A percentile compares a stretch with the other conserved stretches of the same genome.
Evolutionary conservation across 2,888 invertebrate genomes (phyloP).

Genomic region (Noctua janthe): DNA sequence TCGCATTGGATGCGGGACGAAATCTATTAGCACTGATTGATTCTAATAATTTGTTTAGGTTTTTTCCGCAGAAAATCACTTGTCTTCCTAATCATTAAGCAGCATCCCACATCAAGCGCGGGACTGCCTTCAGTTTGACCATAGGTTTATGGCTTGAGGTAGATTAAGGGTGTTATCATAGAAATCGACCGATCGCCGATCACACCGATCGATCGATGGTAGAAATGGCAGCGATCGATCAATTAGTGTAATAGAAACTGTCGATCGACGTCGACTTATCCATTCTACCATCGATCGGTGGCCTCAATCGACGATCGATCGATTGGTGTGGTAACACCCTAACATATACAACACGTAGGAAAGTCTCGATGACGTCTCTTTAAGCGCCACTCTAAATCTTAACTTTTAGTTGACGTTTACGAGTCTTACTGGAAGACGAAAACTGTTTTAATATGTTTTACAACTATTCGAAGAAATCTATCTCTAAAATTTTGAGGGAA

Average conservation of each 20-base stretch:
- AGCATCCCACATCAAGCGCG: neutral
- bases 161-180: neutral
- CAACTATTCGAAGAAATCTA: constrained; percentile 3
- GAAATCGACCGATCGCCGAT: too few relatives aligned
- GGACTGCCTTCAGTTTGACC: neutral
- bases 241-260: too few relatives aligned
- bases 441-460: constrained; percentile 7
- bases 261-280: too few relatives aligned
- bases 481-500: constrained; percentile 19
- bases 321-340: too few relatives aligned
- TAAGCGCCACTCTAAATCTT: constrained; percentile 44
- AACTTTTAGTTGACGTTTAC: constrained; percentile 45
- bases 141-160: neutral
- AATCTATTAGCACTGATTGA: neutral
- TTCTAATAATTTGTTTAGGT: too few relatives aligned
- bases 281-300: too few relatives aligned
- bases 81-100: neutral
- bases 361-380: neutral
- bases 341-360: neutral
- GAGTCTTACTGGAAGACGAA: constrained; percentile 11
- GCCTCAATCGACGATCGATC: too few relatives aligned
- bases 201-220: too few relatives aligned
- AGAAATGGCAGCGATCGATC: too few relatives aligned
- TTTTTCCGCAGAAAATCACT: neutral
- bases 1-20: neutral